phyloP scores from a whole-genome alignment of 2,797 vertebrate genomes.

The Scyliorhinus canicula region DNA sequence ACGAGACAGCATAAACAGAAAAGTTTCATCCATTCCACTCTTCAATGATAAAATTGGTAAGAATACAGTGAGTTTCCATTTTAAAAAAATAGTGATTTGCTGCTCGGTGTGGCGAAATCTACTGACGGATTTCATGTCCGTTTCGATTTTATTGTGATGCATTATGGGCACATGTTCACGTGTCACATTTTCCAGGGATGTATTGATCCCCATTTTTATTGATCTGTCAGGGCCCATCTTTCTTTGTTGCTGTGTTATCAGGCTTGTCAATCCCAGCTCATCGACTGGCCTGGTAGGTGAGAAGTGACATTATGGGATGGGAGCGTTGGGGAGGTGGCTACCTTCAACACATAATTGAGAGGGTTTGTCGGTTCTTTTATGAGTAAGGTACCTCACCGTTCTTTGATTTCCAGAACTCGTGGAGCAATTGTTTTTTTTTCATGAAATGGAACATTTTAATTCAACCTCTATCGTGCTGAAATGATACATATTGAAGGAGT shows the following conservation, averaged over 20 bases:
- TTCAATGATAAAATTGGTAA: conserved; percentile 18
- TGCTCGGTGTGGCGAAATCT: background rate
- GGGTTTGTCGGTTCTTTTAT: background rate
- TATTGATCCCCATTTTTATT: background rate
- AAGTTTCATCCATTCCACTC: background rate
- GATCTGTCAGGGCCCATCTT: background rate
- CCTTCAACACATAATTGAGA: background rate
- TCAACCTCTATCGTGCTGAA: background rate
- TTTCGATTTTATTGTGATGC: conserved; percentile 18
- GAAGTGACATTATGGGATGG: background rate
- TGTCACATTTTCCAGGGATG: conserved; percentile 2
- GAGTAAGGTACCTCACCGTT: background rate
- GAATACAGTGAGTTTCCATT: background rate
- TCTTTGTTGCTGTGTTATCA: background rate
- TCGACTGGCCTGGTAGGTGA: background rate
- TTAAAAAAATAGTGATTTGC: background rate
- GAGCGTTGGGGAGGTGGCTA: background rate
- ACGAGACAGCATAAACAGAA: background rate
- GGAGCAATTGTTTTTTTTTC: background rate
- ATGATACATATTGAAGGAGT: background rate
- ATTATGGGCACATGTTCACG: background rate
- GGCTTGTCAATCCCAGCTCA: background rate
- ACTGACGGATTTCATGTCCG: conserved; percentile 1
- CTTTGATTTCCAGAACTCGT: no score
- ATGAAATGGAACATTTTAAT: background rate